Evolutionary conservation across 2,888 invertebrate genomes (phyloP), one percentile per base, ranked within the genome.

Genomic region (Epistrophe grossulariae): DNA sequence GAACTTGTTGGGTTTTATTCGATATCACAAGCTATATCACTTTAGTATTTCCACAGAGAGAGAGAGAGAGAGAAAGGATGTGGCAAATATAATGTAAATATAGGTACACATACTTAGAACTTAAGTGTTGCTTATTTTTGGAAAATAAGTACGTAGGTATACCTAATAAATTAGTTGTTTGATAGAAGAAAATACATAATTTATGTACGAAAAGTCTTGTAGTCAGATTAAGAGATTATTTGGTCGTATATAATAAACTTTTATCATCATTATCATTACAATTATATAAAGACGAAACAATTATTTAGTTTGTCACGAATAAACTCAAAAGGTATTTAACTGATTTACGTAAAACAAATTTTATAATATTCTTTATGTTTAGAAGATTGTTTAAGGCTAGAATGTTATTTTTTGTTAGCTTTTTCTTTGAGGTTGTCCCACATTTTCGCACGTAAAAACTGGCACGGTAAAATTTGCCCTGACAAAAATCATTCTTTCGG

Each of bases 1-100:
- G 45, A 35, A 74, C 52, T 70, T 50, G 28, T 60, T 60, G 57
- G n/a, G 43, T 38, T 70, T 50, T 17, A 4, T 71, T 80, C 31
- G 19, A 55, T 43, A 55, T 43, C 52, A 19, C 31, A 15, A 50
- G 15, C 35, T 19, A 38, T 50, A 50, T 50, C 50, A 50, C 50
- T 68, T 50, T 13, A 28, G 9, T 24, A 4, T 68, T 68, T 35
- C 35, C n/a, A 48, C 19, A 8, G 13, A 68, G 35, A 68, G 19
- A 38, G 13, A 19, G 50, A n/a, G n/a, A n/a, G n/a, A n/a, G n/a
- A n/a, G 68, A 68, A 50, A 68, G 19, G 28, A 48, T 15, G 9
- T 50, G 19, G 35, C 17, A 31, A 28, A 64, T 28, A 28, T 24
- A 24, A 64, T 15, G 7, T 48, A 48, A 6, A 6, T 48, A 7